Evolutionary conservation across 2,113 vertebrate genomes (phyloP).

Genomic region (Dicaeum eximium): DNA sequence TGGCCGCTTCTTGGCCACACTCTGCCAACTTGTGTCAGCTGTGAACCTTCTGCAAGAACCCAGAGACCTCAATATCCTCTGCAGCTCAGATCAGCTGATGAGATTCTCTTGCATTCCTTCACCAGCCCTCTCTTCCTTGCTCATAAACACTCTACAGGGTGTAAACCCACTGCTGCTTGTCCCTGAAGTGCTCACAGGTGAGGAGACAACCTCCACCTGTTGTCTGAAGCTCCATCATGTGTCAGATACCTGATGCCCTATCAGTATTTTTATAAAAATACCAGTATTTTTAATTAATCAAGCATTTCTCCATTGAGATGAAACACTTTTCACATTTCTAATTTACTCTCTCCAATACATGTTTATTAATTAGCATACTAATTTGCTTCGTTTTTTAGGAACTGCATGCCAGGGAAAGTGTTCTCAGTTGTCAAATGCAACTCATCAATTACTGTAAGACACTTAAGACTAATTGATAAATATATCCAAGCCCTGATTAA

Average conservation of each 20-base stretch:
- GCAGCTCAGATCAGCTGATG: neutral
- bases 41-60: neutral
- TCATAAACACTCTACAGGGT: accelerated
- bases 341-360: neutral
- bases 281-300: neutral
- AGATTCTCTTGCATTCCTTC: neutral
- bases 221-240: neutral
- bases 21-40: neutral
- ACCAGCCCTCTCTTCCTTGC: neutral
- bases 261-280: neutral
- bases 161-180: neutral
- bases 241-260: neutral
- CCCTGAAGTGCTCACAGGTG: neutral
- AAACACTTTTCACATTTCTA: neutral
- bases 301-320: neutral
- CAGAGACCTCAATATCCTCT: neutral
- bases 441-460: neutral
- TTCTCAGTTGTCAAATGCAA: slow-evolving; percentile 6
- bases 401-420: neutral
- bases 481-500: neutral
- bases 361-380: neutral
- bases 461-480: neutral
- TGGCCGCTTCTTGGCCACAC: neutral
- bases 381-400: slow-evolving; percentile 18
- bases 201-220: neutral